Evolutionary conservation across 1,140 invertebrate species (phyloP), one percentile per base, ranked within the genome.

Genomic region (Himalopsyche phryganea): DNA sequence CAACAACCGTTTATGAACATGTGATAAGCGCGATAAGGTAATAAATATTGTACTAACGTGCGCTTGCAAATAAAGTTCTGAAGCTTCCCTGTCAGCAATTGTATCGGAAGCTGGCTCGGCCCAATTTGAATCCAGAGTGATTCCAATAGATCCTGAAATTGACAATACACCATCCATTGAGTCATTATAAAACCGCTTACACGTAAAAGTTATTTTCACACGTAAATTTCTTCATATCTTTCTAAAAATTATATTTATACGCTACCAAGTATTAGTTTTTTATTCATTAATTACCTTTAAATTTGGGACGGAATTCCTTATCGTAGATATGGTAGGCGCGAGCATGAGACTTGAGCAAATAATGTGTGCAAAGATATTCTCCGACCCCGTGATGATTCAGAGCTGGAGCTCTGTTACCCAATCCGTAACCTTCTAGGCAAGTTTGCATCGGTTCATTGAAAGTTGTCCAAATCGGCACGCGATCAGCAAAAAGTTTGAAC

Each of bases 391-490:
- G 77, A 50, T 79, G 77, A 62, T 82, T 80, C 14, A 80, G 70
- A 0, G 77, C 77, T 0, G 83, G 83, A 1, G 83, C 82, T 64
- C 81, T 74, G 50, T 78, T 79, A 13, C 78, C 77, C 2, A 74
- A 73, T 2, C 81, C 81, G 66, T 88, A 88, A 11, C 83, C 84
- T 56, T 79, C 75, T 50, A 81, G 69, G 59, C 85, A 86, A 2
- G 82, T 78, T 58, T 85, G 82, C 75, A 81, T 81, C 2, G 86
- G 85, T 68, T 90, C 86, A 68, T 89, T 89, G 56, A 90, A 81
- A 0, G 88, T 89, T 1, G 84, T 81, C 85, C 87, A 90, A 54
- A 81, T 73, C 60, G 80, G 79, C 0, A 87, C 83, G 61, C 81
- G 78, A 69, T 81, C 75, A 0, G 81, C 85, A 61, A 83, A 85